These are phyloP conservation scores for Erebia ligea DNA, from an alignment of 2,888 invertebrate genomes.

Conservation along the genomic window DNA sequence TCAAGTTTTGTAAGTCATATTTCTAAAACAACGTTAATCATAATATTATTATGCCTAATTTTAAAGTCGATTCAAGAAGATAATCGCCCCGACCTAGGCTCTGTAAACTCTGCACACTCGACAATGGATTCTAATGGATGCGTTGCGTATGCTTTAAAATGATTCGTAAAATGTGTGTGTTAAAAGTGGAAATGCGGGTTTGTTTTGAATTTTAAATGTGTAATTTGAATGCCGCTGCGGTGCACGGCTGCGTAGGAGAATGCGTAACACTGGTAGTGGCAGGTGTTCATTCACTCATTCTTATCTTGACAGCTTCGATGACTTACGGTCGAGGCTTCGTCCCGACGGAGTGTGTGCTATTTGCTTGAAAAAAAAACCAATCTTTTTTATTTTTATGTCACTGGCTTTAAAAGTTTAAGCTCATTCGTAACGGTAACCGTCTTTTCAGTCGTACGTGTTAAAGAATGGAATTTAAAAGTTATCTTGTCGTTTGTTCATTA, in stretches of 20 bases:
- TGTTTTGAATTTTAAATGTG: constrained; percentile 32
- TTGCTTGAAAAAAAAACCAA: constrained; percentile 63
- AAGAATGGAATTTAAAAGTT: constrained; percentile 67
- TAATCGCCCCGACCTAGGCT: constrained; percentile 67
- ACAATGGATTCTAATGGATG: constrained; percentile 53
- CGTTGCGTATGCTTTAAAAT: constrained; percentile 47
- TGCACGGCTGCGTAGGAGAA: constrained; percentile 69
- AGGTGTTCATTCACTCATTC: constrained; percentile 81
- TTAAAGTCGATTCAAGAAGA: constrained; percentile 72
- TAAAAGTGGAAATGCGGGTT: constrained; percentile 51
- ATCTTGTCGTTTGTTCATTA: constrained; percentile 60
- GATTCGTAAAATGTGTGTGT: constrained; percentile 49
- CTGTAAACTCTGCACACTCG: constrained; percentile 56
- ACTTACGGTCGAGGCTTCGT: constrained; percentile 70
- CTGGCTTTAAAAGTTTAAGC: constrained; percentile 62
- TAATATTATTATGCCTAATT: constrained; percentile 75
- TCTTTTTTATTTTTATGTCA: constrained; percentile 62
- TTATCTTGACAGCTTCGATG: constrained; percentile 82
- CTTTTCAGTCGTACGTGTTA: constrained; percentile 68
- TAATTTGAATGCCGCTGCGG: constrained; percentile 45
- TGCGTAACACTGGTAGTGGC: constrained; percentile 81
- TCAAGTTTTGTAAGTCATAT: constrained; percentile 67
- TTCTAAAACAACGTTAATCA: constrained; percentile 75
- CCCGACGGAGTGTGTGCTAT: constrained; percentile 73
- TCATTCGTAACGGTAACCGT: constrained; percentile 79